Evolutionary conservation across 2,113 vertebrate species (phyloP).

Genomic region (Hippolais icterina): DNA sequence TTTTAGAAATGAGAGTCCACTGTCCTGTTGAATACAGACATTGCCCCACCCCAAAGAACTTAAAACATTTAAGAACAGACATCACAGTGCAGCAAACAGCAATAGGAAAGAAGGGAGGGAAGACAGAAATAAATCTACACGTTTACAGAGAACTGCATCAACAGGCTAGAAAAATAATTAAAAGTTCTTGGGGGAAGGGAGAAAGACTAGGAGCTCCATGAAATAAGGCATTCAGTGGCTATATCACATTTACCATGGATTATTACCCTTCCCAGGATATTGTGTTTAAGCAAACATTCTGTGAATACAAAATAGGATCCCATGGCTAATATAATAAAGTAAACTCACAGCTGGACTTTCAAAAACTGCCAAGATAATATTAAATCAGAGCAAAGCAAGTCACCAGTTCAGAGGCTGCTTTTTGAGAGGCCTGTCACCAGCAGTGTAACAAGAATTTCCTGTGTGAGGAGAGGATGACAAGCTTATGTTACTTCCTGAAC

Average conservation of each 20-base stretch:
- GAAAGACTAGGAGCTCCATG: not conserved
- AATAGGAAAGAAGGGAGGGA: not conserved
- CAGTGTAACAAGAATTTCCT: not conserved
- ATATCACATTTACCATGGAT: not conserved
- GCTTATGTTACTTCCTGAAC: not conserved
- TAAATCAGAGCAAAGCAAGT: not conserved
- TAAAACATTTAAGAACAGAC: not conserved
- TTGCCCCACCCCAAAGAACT: not conserved
- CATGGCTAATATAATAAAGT: not conserved
- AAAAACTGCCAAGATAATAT: not conserved
- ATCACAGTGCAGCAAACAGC: not conserved
- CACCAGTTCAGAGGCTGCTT: not conserved
- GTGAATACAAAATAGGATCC: conserved; percentile 10
- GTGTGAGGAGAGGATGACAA: not conserved
- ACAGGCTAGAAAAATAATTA: conserved; percentile 19
- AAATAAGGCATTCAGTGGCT: conserved; percentile 1
- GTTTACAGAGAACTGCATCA: not conserved
- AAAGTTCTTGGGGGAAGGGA: not conserved
- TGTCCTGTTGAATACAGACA: not conserved
- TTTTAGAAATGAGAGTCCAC: not conserved
- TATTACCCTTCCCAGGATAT: conserved; percentile 20
- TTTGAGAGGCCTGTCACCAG: not conserved
- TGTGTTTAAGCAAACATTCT: not conserved
- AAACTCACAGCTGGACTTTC: not conserved
- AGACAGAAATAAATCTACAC: not conserved